Percentiles rank a stretch among this genome's conserved stretches.
phyloP scores from a whole-genome alignment of 2,797 vertebrate species.

The Siniperca scherzeri region DNA sequence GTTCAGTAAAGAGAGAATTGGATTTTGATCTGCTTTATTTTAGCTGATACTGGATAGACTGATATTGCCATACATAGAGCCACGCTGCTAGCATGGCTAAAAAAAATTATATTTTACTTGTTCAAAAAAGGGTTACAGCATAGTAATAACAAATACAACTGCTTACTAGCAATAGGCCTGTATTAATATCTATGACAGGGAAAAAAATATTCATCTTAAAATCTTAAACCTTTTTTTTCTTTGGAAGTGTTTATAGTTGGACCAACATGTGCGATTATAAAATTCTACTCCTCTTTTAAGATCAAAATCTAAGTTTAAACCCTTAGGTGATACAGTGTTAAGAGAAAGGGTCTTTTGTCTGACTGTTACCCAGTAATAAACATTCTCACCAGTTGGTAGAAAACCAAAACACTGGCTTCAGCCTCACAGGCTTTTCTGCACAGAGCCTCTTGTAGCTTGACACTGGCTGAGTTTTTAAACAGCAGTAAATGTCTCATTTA shows the following conservation, averaged over 20 bases:
- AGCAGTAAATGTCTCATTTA: slow-evolving; percentile 38
- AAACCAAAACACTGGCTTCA: neutral
- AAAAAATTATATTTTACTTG: neutral
- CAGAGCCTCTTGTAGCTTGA: slow-evolving; percentile 14
- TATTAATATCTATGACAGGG: neutral
- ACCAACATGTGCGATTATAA: too few relatives aligned
- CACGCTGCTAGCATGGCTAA: neutral
- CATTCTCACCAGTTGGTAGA: slow-evolving; percentile 24
- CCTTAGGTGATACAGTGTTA: neutral
- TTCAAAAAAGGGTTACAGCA: neutral
- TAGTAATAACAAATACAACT: neutral
- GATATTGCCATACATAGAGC: neutral
- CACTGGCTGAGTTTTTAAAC: slow-evolving; percentile 27
- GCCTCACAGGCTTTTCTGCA: neutral
- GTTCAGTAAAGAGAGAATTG: neutral
- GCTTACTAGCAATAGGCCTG: too few relatives aligned
- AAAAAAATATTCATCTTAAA: neutral
- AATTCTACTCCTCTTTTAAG: neutral
- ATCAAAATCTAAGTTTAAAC: neutral
- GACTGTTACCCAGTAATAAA: neutral
- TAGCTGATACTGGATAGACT: neutral
- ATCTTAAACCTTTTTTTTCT: neutral
- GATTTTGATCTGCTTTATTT: neutral
- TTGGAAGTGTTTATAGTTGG: too few relatives aligned
- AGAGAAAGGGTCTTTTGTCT: neutral